Conservation (phyloP, 2,888 invertebrate species). For the Agrotis exclamationis region DNA sequence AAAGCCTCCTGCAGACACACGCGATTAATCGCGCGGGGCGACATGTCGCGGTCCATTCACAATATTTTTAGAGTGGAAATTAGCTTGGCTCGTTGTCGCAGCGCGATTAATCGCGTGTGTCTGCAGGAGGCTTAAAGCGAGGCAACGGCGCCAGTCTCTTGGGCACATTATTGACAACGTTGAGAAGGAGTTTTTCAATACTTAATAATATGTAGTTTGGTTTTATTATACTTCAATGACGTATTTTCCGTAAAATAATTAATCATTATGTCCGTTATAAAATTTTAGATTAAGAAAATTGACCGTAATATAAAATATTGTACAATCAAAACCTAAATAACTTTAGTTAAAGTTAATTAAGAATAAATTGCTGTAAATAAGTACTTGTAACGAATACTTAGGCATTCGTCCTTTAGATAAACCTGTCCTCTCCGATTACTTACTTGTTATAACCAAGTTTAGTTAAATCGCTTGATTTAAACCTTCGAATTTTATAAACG, state of each 20-base stretch:
- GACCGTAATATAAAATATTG: not conserved
- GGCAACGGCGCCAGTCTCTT: too few species aligned
- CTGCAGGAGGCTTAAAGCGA: too few species aligned
- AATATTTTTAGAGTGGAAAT: too few species aligned
- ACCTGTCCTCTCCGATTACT: conserved; percentile 21
- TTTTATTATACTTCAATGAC: too few species aligned
- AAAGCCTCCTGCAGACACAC: too few species aligned
- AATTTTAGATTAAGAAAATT: conserved; percentile 9
- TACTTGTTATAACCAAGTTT: conserved; percentile 39
- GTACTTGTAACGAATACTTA: not conserved
- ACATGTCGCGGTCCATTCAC: too few species aligned
- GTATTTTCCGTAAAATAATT: not conserved
- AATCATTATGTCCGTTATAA: not conserved
- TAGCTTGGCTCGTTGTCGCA: too few species aligned
- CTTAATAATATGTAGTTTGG: too few species aligned
- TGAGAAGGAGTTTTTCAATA: too few species aligned
- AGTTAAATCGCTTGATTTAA: conserved; percentile 18
- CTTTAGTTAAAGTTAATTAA: not conserved
- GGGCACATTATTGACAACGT: too few species aligned
- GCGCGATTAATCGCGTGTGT: too few species aligned
- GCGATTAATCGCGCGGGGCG: too few species aligned
- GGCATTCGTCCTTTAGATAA: conserved; percentile 25
- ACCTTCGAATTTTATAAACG: conserved; percentile 41
- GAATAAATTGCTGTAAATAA: conserved; percentile 16
- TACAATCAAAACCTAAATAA: not conserved